Percentiles rank a stretch among this genome's conserved stretches.
phyloP scores from a whole-genome alignment of 2,888 invertebrate species.

The Isotomurus palustris region DNA sequence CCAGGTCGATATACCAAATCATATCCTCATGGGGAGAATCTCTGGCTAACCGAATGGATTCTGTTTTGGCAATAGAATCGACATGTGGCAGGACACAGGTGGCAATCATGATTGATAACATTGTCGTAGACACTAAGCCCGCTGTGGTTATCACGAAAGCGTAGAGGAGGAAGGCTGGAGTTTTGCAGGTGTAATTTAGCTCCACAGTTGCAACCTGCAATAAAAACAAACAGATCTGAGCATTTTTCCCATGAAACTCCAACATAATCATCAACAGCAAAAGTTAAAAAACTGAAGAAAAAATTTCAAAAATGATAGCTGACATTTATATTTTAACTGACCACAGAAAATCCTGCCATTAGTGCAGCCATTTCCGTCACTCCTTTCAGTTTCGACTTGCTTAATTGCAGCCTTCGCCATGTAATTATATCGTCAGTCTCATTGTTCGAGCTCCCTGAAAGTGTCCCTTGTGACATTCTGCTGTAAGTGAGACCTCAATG shows the following conservation, averaged over 20 bases:
- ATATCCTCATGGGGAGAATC: constrained; percentile 30
- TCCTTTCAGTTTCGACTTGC: constrained; percentile 41
- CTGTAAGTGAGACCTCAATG: not conserved
- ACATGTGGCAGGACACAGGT: constrained; percentile 43
- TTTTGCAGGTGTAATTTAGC: constrained; percentile 25
- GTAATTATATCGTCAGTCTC: not conserved
- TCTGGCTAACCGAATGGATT: constrained; percentile 19
- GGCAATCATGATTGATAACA: constrained; percentile 43
- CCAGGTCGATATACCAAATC: constrained; percentile 28
- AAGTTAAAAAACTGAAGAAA: not conserved
- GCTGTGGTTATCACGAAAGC: constrained; percentile 40
- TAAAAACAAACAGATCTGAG: not conserved
- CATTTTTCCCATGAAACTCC: too few species aligned
- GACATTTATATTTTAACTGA: constrained; percentile 20
- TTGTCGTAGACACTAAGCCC: constrained; percentile 36
- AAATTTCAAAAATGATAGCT: not conserved
- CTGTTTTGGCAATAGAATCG: constrained; percentile 39
- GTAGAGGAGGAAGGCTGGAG: constrained; percentile 22
- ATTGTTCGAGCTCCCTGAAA: not conserved
- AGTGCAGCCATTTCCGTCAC: constrained; percentile 45
- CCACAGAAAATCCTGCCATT: constrained; percentile 44
- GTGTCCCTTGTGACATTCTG: not conserved
- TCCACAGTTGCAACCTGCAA: constrained; percentile 44
- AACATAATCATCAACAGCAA: not conserved
- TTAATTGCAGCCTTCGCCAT: constrained; percentile 40